These are phyloP conservation scores for Hypocryptadius cinnamomeus DNA, from an alignment of 2,113 vertebrate genomes.

Conservation along the genomic window DNA sequence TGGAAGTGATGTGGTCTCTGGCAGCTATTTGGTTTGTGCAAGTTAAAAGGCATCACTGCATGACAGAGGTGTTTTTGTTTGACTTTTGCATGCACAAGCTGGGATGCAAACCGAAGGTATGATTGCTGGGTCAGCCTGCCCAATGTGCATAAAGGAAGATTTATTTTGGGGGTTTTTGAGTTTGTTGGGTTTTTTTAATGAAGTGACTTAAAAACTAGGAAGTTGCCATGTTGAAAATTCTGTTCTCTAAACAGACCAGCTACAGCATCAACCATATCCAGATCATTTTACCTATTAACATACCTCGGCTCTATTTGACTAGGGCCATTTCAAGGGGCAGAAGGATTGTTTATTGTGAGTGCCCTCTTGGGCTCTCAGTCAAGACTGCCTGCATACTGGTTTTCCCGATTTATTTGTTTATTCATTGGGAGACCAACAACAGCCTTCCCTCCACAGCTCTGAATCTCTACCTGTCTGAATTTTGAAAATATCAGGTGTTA, in stretches of 20 bases:
- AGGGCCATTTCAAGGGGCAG: neutral
- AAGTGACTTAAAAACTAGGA: neutral
- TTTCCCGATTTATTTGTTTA: neutral
- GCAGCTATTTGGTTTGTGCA: neutral
- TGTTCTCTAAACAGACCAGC: neutral
- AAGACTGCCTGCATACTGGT: neutral
- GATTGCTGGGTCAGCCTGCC: neutral
- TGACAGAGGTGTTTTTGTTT: neutral
- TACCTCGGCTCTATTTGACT: neutral
- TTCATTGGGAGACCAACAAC: constrained; percentile 33
- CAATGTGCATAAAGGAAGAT: neutral
- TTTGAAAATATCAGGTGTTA: neutral
- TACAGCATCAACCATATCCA: neutral
- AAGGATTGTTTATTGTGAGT: neutral
- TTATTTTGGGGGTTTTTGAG: neutral
- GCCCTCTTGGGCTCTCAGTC: neutral
- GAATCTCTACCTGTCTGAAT: neutral
- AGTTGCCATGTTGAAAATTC: neutral
- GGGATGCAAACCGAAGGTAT: neutral
- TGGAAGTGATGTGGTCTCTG: neutral
- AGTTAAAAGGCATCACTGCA: neutral
- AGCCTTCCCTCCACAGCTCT: neutral
- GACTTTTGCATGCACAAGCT: neutral
- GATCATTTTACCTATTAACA: constrained; percentile 6
- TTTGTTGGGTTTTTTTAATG: neutral